Evolutionary conservation across 2,113 vertebrate species (phyloP), one percentile per base, ranked within the genome.

Genomic region (Mastomys coucha): DNA sequence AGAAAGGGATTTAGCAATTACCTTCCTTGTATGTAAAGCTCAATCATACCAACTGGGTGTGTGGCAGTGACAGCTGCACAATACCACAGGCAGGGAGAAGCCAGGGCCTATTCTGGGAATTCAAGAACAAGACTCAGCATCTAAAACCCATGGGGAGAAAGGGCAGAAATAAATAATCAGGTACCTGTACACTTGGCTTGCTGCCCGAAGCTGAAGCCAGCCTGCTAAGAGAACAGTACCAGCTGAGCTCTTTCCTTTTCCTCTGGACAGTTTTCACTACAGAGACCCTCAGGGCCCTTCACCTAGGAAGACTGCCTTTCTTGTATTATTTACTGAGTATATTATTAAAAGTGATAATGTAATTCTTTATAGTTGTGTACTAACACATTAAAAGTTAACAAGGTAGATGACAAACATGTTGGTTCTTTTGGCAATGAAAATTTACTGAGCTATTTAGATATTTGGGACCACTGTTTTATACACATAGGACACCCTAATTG

Each of bases 91-190:
- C 63, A 0, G 0, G 17, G 89, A 97, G 72, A 51, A 95, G 19
- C 65, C 91, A 81, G 1, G n/a, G n/a, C 69, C 97, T 96, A 90
- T 97, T 98, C 97, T 76, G 82, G 77, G 92, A 86, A 77, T 88
- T 93, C 26, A 77, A 91, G 96, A 77, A 76, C 78, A 90, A 89
- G 78, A 96, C 1, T 58, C 78, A 78, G 91, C 72, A 89, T 78
- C 92, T 80, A 86, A 85, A 81, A 63, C n/a, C 92, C 77, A 60
- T 0, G 76, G 73, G 82, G 95, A 69, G 89, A 87, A 67, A 94
- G 91, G 89, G 22, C 4, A 69, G 75, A 76, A 42, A 58, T 28
- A 93, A 86, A 96, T 69, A 58, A 95, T 33, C 58, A 87, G 69
- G 36, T 13, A 70, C 20, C 33, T 2, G 73, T 72, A 0, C 45